Evolutionary conservation across 2,797 vertebrate species (phyloP).

Genomic region (Australoheros facetus): DNA sequence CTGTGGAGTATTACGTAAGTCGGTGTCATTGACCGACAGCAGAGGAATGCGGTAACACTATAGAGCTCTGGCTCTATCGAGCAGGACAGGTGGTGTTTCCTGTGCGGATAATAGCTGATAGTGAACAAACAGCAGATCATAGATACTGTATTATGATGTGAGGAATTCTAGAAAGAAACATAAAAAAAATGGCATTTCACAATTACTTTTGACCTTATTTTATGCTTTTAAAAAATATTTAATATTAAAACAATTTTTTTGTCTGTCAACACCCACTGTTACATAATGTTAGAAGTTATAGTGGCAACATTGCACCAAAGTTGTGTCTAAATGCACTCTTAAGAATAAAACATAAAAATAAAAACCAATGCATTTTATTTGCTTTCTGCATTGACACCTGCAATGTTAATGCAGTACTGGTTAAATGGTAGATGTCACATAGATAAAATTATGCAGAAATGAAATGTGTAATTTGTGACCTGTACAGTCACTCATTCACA

Average conservation of each 20-base stretch:
- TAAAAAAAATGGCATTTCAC: background rate
- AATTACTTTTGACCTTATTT: background rate
- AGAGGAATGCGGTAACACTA: background rate
- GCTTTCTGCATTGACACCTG: background rate
- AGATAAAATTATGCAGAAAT: background rate
- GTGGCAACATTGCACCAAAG: too few relatives aligned
- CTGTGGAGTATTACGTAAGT: conserved; percentile 22
- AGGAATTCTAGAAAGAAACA: background rate
- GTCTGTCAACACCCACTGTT: background rate
- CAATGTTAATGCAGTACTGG: background rate
- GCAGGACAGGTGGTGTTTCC: conserved; percentile 13
- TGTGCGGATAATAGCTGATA: conserved; percentile 32
- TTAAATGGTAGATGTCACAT: background rate
- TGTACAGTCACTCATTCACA: background rate
- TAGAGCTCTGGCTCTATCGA: too few relatives aligned
- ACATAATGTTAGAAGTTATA: background rate
- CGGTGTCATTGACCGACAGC: conserved; percentile 13
- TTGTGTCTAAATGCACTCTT: too few relatives aligned
- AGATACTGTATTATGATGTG: background rate
- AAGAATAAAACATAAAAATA: background rate
- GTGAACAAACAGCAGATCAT: conserved; percentile 11
- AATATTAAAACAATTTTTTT: background rate
- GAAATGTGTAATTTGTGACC: background rate
- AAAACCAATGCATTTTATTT: background rate
- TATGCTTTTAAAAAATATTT: background rate